phyloP scores from a whole-genome alignment of 1,140 invertebrate genomes.

The Yoshiicerus persimilis region DNA sequence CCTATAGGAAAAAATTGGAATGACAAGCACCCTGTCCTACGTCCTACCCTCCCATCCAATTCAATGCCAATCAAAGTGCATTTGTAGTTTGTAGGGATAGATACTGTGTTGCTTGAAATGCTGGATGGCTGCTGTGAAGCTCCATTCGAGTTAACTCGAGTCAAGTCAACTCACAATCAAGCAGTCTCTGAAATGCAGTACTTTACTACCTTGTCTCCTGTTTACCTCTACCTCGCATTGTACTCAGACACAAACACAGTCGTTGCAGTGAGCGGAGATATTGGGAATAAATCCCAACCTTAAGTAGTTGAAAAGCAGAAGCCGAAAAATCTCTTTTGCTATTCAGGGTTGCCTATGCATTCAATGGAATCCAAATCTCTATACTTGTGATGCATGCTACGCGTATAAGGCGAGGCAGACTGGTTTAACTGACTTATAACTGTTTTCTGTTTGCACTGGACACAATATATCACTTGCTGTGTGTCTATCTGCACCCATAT shows the following conservation, averaged over 20 bases:
- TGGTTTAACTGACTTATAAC: neutral
- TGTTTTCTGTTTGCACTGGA: neutral
- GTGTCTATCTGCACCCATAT: neutral
- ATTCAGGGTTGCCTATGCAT: neutral
- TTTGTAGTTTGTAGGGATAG: neutral
- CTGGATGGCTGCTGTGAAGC: neutral
- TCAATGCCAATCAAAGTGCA: slow-evolving; percentile 22
- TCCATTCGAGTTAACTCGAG: neutral
- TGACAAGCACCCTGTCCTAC: neutral
- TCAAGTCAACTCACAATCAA: neutral
- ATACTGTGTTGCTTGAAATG: neutral
- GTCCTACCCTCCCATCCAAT: slow-evolving; percentile 13
- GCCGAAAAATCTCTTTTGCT: neutral
- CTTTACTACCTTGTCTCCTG: neutral
- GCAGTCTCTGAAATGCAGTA: neutral
- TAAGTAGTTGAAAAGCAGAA: neutral
- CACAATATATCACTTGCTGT: neutral
- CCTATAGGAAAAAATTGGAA: neutral
- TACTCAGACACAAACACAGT: neutral
- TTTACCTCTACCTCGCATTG: neutral
- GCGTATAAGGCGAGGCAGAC: neutral
- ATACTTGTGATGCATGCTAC: neutral
- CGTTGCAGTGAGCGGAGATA: neutral
- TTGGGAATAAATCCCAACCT: neutral
- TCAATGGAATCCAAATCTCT: neutral